phyloP scores from a whole-genome alignment of 2,113 vertebrate genomes.

The Osmerus mordax region DNA sequence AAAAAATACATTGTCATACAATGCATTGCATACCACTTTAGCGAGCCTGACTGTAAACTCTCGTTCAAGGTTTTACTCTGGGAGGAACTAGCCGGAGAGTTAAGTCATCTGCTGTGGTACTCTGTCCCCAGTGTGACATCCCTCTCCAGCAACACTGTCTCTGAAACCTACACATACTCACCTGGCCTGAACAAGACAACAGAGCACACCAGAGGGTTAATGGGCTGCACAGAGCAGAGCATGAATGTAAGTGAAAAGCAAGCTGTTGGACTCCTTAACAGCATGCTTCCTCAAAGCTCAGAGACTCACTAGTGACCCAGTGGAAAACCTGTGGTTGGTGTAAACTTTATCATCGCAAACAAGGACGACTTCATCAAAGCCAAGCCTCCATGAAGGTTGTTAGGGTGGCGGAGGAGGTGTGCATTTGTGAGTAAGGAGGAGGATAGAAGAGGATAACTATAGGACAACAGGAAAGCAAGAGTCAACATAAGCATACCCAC shows the following conservation, averaged over 20 bases:
- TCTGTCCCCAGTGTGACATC: background rate
- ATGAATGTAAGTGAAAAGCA: constrained; percentile 53
- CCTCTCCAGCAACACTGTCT: background rate
- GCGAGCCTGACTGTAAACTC: no score
- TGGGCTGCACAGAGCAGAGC: constrained; percentile 28
- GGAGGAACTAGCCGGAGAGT: no score
- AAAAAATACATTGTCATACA: background rate
- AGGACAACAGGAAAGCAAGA: no score
- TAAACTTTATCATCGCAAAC: background rate
- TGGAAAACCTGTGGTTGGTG: background rate
- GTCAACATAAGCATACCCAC: no score
- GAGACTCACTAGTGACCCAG: background rate
- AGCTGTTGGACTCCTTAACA: constrained; percentile 33
- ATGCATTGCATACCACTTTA: background rate
- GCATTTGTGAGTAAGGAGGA: no score
- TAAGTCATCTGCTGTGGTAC: background rate
- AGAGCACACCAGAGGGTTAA: constrained; percentile 21
- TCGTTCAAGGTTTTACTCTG: no score
- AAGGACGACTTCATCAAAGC: background rate
- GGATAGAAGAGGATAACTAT: no score
- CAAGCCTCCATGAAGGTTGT: no score
- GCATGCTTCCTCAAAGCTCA: background rate
- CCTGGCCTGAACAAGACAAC: background rate
- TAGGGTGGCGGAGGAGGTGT: no score
- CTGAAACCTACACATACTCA: background rate